phyloP scores from a whole-genome alignment of 1,140 invertebrate species.

The Drosophila insularis region DNA sequence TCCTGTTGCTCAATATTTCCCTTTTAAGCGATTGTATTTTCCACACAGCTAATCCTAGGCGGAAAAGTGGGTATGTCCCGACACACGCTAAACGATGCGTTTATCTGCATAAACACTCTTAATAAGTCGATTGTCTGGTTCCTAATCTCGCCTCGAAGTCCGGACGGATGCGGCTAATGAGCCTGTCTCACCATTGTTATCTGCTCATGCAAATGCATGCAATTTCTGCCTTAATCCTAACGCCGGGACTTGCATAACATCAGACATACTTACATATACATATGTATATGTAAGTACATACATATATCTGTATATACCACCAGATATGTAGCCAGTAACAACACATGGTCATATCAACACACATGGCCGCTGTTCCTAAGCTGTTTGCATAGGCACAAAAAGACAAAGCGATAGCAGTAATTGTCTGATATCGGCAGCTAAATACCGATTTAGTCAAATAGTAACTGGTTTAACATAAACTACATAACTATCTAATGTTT shows the following conservation, averaged over 20 bases:
- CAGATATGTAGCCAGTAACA: slow-evolving; percentile 8
- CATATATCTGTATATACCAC: no score
- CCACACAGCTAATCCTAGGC: slow-evolving; percentile 61
- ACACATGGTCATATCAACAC: slow-evolving; percentile 31
- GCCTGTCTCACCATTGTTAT: slow-evolving; percentile 42
- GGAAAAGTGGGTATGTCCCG: slow-evolving; percentile 80
- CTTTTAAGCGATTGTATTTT: slow-evolving; percentile 51
- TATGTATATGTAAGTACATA: not conserved
- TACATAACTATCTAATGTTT: not conserved
- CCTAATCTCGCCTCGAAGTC: slow-evolving; percentile 46
- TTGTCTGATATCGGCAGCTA: slow-evolving; percentile 8
- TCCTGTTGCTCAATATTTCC: slow-evolving; percentile 53
- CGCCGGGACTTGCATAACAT: slow-evolving; percentile 67
- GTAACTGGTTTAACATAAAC: no score
- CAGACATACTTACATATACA: slow-evolving; percentile 1
- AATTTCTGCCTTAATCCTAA: slow-evolving; percentile 67
- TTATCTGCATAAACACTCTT: slow-evolving; percentile 80
- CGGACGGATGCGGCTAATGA: slow-evolving; percentile 54
- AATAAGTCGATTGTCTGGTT: slow-evolving; percentile 75
- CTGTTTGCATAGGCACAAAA: slow-evolving; percentile 57
- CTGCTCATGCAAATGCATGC: slow-evolving; percentile 52
- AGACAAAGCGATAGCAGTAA: slow-evolving; percentile 20
- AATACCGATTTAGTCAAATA: not conserved
- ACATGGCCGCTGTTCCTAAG: slow-evolving; percentile 49
- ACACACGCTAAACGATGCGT: slow-evolving; percentile 78